These are phyloP conservation scores for Hydropotes inermis DNA, from an alignment of 2,113 vertebrate species.

Conservation along the genomic window DNA sequence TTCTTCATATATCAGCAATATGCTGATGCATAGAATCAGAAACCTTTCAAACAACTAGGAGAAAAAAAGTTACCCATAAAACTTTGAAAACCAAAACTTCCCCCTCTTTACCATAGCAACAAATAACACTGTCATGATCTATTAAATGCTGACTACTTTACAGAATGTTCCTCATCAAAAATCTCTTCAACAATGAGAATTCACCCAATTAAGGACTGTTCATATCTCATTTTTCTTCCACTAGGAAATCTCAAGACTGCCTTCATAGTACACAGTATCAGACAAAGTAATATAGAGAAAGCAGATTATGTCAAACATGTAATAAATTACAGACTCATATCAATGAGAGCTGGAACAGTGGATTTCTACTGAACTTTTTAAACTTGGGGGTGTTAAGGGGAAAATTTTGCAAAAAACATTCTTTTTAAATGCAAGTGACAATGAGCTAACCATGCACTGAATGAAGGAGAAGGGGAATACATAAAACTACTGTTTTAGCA, in stretches of 20 bases:
- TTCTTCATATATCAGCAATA: constrained; percentile 49
- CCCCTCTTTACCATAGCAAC: constrained; percentile 71
- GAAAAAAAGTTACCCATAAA: constrained; percentile 70
- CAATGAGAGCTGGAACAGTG: constrained; percentile 48
- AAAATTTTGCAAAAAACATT: background rate
- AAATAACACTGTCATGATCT: constrained; percentile 63
- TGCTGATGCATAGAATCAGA: constrained; percentile 38
- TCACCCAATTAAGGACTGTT: constrained; percentile 44
- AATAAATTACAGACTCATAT: constrained; percentile 44
- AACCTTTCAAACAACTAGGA: constrained; percentile 46
- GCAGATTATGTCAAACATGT: background rate
- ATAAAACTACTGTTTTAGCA: constrained; percentile 10
- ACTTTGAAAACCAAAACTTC: constrained; percentile 75
- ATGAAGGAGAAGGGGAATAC: constrained; percentile 53
- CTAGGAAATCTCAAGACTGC: constrained; percentile 41
- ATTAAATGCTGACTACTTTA: constrained; percentile 45
- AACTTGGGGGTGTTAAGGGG: constrained; percentile 34
- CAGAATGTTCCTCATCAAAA: constrained; percentile 62
- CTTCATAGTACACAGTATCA: constrained; percentile 46
- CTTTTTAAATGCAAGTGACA: constrained; percentile 53
- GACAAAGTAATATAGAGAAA: background rate
- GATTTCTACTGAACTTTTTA: constrained; percentile 31
- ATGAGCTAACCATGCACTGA: constrained; percentile 70
- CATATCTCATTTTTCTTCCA: constrained; percentile 51
- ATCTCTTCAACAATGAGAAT: constrained; percentile 60